Evolutionary conservation across 1,140 invertebrate genomes (phyloP), one percentile per base, ranked within the genome.

Genomic region (Rhyacophila brunnea): DNA sequence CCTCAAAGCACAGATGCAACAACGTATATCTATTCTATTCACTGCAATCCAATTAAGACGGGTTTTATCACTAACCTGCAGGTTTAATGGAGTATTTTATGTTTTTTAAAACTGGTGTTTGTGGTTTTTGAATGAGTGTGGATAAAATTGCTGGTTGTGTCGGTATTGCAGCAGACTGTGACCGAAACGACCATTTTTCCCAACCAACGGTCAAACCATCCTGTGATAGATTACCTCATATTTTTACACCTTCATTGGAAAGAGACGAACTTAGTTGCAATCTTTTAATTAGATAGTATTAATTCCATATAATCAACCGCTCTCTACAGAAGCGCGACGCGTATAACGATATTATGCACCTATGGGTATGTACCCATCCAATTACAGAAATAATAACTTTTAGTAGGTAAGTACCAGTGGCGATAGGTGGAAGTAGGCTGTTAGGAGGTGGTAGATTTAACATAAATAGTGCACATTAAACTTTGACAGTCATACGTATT

Each of bases 1-100:
- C 57, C 45, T 50, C 43, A 45, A 46, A n/a, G 55, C 48, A 58
- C 53, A 56, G 55, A 56, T 62, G 60, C 60, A 62, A 45, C 48
- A 42, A 52, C 54, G 60, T 51, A 57, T 56, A 50, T 49, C 47
- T 51, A 44, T 50, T 49, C 47, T 51, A 44, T 50, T 46, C 53
- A 32, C 48, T 51, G 49, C 28, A 47, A 36, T 49, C 58, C 58
- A 60, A 60, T 58, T 58, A 58, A 44, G 44, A 17, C 38, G 17
- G 13, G 55, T 43, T 58, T 58, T 58, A 28, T 44, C 48, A 44
- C 50, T 42, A 50, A 51, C 55, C 42, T 19, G 38, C 40, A 14
- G 40, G 19, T 51, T 40, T 51, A 44, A 51, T 38, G 28, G 55
- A 35, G 55, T 44, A 47, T 50, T 58, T 50, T 23, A n/a, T 17